Conservation (phyloP, 2,797 vertebrate genomes). For the Megaceryle alcyon region DNA sequence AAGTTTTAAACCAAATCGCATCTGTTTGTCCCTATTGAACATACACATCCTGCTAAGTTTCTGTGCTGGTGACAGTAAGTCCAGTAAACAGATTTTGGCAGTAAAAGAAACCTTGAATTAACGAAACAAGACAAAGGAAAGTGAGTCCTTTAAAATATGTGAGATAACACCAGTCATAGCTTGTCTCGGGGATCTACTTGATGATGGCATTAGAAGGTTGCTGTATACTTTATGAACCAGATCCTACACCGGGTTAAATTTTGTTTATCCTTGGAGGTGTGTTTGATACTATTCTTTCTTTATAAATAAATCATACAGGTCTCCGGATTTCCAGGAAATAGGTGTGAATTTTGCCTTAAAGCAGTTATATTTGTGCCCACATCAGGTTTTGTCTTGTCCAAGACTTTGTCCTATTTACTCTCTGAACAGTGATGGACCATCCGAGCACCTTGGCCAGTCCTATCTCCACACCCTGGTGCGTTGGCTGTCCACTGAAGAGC, state of each 20-base stretch:
- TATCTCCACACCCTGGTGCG: neutral
- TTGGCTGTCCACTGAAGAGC: neutral
- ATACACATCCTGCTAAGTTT: neutral
- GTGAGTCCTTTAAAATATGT: neutral
- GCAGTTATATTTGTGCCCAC: neutral
- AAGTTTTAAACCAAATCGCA: neutral
- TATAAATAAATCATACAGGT: neutral
- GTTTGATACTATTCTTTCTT: neutral
- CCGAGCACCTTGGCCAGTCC: neutral
- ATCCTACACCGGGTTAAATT: neutral
- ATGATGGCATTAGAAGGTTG: neutral
- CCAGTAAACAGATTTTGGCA: neutral
- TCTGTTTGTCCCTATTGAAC: neutral
- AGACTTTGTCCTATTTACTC: neutral
- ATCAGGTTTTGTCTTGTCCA: neutral
- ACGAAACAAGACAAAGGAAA: neutral
- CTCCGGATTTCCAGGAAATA: neutral
- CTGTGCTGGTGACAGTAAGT: neutral
- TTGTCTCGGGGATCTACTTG: neutral
- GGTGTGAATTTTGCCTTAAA: neutral
- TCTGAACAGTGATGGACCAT: neutral
- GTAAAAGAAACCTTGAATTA: neutral
- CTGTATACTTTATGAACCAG: neutral
- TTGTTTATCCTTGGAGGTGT: neutral
- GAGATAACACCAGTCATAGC: neutral